These are phyloP conservation scores for Gavia stellata DNA, from an alignment of 2,113 vertebrate species.

Conservation along the genomic window DNA sequence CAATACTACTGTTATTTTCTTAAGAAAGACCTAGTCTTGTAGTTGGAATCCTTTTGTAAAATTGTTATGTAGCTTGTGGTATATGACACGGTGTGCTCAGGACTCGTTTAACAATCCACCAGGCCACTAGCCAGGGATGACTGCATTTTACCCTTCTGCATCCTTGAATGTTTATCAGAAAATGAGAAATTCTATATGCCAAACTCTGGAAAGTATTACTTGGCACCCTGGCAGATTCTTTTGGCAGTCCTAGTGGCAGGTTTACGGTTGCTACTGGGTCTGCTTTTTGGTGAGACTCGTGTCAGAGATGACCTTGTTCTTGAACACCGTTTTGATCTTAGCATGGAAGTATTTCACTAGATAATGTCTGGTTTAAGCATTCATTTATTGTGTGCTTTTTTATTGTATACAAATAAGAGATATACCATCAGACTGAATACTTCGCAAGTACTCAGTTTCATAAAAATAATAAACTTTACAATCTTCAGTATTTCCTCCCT, in stretches of 20 bases:
- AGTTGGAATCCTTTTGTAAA: neutral
- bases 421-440: neutral
- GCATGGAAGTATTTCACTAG: neutral
- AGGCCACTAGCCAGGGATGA: neutral
- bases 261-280: neutral
- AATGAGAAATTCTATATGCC: neutral
- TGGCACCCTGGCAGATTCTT: neutral
- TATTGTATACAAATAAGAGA: neutral
- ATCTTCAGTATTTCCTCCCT: neutral
- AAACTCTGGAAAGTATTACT: neutral
- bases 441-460: neutral
- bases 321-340: neutral
- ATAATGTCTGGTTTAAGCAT: neutral
- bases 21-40: neutral
- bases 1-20: neutral
- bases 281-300: neutral
- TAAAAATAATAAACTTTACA: neutral
- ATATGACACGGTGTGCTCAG: no score
- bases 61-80: neutral
- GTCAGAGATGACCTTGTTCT: neutral
- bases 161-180: neutral
- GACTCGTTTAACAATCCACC: neutral
- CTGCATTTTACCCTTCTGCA: neutral
- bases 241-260: neutral
- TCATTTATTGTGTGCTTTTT: neutral